Base-by-base conservation (phyloP, 2,888 invertebrate species). In the Dromius quadrimaculatus region DNA sequence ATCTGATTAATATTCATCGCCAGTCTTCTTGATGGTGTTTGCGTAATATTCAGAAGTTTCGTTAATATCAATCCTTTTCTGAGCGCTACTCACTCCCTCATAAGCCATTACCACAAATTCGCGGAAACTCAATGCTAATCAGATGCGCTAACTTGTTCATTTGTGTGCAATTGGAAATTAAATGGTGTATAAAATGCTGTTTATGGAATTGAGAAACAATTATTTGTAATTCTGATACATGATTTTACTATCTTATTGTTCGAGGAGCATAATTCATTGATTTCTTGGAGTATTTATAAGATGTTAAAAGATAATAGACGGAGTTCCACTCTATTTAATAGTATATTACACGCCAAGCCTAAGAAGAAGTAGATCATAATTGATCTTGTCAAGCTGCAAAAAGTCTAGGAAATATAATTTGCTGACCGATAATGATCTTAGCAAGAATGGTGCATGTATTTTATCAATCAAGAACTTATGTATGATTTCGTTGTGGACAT, bases 131-230 rank as follows among this genome's bases (percentile, higher is more conserved):
- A 50, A 64, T 47, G 64, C 50, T 64, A 64, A 64, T 64, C 64
- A 64, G 50, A 64, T 47, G 50, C 50, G 63, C 43, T 45, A 50
- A 47, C 50, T 47, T 61, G 50, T 50, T 47, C 47, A 19, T 34
- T 50, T 34, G 32, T 32, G 47, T 50, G 64, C 50, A 17, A 64
- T 50, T 50, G 50, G 36, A 61, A 64, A 64, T 17, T 20, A 47
- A 64, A 64, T 50, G 47, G 50, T 50, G 41, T 23, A 50, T 47
- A 64, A 64, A 64, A 64, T 64, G 50, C 50, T 64, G 64, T 64
- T 50, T 64, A 64, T 36, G 36, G 50, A 50, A 64, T 64, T 64
- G 50, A 22, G 47, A 64, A 36, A 20, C 36, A 47, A 64, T 41
- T 34, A 59, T 36, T 36, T 20, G 36, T n/a, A n/a, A n/a, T 11